Base-by-base conservation (phyloP, 2,888 invertebrate genomes). In the Osmoderma eremita region DNA sequence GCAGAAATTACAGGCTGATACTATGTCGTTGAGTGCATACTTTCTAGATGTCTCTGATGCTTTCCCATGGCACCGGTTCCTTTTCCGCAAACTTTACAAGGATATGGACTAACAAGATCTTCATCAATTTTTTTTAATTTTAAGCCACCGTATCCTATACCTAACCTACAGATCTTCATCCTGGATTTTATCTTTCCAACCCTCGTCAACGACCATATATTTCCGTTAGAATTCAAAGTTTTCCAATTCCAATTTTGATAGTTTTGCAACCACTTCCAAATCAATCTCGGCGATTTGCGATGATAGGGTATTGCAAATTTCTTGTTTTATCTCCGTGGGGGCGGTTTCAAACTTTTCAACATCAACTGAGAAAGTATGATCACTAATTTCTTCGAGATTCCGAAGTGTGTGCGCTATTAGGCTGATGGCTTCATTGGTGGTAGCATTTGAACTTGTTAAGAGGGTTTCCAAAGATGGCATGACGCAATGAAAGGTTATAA, bases 161-260 rank as follows among this genome's bases (percentile, higher is more conserved):
- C n/a, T n/a, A n/a, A 42, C 20, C 3, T 24, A 13, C n/a, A 22
- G 0, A 20, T 30, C 41, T 20, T 45, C 39, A 6, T 49, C 50
- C n/a, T 48, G 36, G 17, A 56, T 54, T 15, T 58, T 45, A 5
- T 50, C 63, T 39, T 63, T 63, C 2, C 39, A 15, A 18, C 30
- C 22, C 0, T 24, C 12, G 42, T 63, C 63, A 5, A 51, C 13
- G 6, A 51, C 24, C 3, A 53, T 22, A 15, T 63, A 63, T 20
- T 53, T 63, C 15, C 24, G 41, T n/a, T 63, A 41, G 38, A 51
- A 63, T 30, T 63, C 53, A 41, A 63, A 53, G 24, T 63, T 63
- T 30, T 63, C 53, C 38, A 41, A 12, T 8, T 63, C 63, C 8
- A 15, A 17, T n/a, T 30, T 42, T 2, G 51, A 6, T 18, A 30